Evolutionary conservation across 2,797 vertebrate genomes (phyloP).

Genomic region (Notolabrus celidotus): DNA sequence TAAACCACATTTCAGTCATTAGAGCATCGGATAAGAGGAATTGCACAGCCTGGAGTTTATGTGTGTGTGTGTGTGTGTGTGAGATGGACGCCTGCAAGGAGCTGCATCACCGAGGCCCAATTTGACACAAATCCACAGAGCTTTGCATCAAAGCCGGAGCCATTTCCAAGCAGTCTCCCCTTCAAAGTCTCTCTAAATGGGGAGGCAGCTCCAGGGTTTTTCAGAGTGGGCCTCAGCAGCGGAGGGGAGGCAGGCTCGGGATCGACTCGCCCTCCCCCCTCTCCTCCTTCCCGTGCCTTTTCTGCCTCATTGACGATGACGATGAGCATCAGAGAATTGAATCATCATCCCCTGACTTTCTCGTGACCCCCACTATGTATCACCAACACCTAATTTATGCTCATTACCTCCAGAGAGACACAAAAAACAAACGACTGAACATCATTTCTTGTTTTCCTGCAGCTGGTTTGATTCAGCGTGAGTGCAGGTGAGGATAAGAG

Average conservation of each 20-base stretch:
- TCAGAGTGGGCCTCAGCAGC: background rate
- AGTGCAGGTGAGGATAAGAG: background rate
- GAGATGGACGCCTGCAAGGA: conserved; percentile 33
- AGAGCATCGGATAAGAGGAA: conserved; percentile 43
- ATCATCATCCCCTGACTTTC: conserved; percentile 27
- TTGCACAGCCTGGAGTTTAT: conserved; percentile 4
- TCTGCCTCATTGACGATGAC: background rate
- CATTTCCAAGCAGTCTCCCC: conserved; percentile 40
- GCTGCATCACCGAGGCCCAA: conserved; percentile 36
- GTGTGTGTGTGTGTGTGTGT: conserved; percentile 1
- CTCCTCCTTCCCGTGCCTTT: background rate
- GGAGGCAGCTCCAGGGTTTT: conserved; percentile 24
- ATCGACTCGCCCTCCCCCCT: background rate
- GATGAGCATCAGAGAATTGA: conserved; percentile 22
- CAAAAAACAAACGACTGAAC: background rate
- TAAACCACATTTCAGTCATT: conserved; percentile 50
- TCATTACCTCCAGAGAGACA: conserved; percentile 14
- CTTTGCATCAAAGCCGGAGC: conserved; percentile 57
- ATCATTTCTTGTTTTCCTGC: background rate
- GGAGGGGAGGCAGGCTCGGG: background rate
- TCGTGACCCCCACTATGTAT: conserved; percentile 5
- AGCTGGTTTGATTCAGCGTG: background rate
- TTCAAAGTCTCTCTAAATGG: conserved; percentile 50
- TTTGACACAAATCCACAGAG: conserved; percentile 67
- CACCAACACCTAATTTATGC: conserved; percentile 11